Evolutionary conservation across 1,140 invertebrate species (phyloP).

Genomic region (Bombus confusus): DNA sequence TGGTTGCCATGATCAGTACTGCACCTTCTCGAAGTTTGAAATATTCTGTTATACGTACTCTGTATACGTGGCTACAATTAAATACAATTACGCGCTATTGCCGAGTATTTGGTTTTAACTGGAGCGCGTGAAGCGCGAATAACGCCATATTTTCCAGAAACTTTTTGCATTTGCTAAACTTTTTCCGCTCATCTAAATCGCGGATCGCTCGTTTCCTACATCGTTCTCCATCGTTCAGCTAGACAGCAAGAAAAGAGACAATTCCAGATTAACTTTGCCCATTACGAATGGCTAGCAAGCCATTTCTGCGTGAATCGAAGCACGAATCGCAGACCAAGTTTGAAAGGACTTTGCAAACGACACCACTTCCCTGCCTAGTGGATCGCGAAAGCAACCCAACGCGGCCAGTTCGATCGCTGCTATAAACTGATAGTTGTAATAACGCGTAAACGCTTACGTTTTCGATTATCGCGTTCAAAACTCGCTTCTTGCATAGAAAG

Average conservation of each 20-base stretch:
- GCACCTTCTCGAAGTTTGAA: not conserved
- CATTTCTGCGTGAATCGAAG: slow-evolving; percentile 14
- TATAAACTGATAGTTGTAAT: not conserved
- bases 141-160: not conserved
- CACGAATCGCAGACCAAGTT: slow-evolving; percentile 9
- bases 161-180: not conserved
- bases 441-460: not conserved
- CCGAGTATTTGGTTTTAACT: too few species aligned
- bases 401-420: not conserved
- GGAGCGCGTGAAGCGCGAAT: not conserved
- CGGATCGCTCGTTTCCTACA: not conserved
- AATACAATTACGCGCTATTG: too few species aligned
- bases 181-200: not conserved
- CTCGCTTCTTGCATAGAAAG: not conserved
- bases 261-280: slow-evolving; percentile 34
- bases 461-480: not conserved
- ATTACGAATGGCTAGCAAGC: slow-evolving; percentile 7
- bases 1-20: not conserved
- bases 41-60: not conserved
- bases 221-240: not conserved
- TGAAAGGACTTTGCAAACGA: slow-evolving; percentile 22
- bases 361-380: slow-evolving; percentile 7
- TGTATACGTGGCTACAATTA: too few species aligned
- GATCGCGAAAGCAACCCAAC: slow-evolving; percentile 22
- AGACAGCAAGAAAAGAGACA: not conserved